Evolutionary conservation across 2,797 vertebrate species (phyloP).

Genomic region (Peromyscus melanophrys): DNA sequence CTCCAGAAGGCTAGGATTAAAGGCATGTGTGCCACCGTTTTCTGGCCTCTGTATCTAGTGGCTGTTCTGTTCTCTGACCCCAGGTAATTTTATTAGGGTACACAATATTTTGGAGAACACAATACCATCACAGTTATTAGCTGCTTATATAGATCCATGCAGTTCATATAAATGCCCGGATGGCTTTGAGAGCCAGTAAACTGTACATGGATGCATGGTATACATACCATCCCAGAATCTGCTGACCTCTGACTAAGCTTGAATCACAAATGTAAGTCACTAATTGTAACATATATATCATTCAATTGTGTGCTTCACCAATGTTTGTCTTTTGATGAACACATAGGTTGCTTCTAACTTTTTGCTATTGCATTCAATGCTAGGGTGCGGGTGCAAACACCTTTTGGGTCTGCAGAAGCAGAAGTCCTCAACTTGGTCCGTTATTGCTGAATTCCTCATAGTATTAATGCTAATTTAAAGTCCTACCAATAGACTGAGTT

Average conservation of each 20-base stretch:
- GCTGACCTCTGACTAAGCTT: constrained; percentile 21
- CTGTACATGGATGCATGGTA: background rate
- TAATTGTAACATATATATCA: constrained; percentile 35
- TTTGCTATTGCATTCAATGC: constrained; percentile 24
- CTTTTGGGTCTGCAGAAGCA: background rate
- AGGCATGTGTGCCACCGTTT: too few relatives aligned
- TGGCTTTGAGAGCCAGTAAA: background rate
- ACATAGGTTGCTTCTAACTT: constrained; percentile 13
- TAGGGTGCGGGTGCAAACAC: background rate
- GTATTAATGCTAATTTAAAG: constrained; percentile 40
- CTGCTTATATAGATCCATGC: constrained; percentile 1
- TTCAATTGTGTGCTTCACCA: constrained; percentile 31
- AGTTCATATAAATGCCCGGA: background rate
- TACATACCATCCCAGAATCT: constrained; percentile 27
- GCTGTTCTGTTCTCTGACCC: too few relatives aligned
- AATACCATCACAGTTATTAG: background rate
- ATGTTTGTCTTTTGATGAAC: background rate
- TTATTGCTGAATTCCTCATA: constrained; percentile 46
- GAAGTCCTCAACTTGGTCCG: constrained; percentile 44
- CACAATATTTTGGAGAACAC: too few relatives aligned
- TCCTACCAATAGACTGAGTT: background rate
- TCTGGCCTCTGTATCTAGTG: too few relatives aligned
- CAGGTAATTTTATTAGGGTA: too few relatives aligned
- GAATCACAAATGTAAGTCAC: constrained; percentile 8
- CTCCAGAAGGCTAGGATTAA: too few relatives aligned